Evolutionary conservation across 2,797 vertebrate genomes (phyloP), one percentile per base, ranked within the genome.

Genomic region (Sparidentex hasta): DNA sequence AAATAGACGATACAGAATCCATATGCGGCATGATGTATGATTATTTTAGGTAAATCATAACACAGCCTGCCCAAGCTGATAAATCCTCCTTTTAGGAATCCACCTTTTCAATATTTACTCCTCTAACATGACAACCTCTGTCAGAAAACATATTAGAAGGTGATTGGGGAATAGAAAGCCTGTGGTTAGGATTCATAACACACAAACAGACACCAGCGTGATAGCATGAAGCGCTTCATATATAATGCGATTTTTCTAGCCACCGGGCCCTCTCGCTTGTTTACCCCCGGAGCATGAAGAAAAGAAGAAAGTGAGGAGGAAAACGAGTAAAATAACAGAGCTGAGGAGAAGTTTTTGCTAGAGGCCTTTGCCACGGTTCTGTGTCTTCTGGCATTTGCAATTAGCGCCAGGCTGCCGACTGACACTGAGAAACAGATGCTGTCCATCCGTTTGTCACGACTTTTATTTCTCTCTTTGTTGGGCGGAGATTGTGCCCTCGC

Each of bases 311-410:
- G 59, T 7, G 51, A 43, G 61, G 27, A 48, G 58, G 8, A 21
- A 43, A 64, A 27, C 29, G 29, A 13, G 64, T 17, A 69, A 44
- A 69, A 64, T 74, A 57, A 69, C n/a, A 50, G 29, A 74, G 67
- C 62, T 27, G 61, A 52, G 65, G 74, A 84, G 80, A 90, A 87
- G 85, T 93, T 90, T 93, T 89, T 90, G 74, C 84, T 52, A 3
- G 72, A 83, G 92, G 94, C 90, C 92, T 94, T 92, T 88, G 92
- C 88, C 87, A 90, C 56, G 78, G 74, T 89, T 92, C 83, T 84
- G 78, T 93, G 72, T 92, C 89, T 92, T 86, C 83, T 93, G 89
- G 90, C 89, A 86, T 92, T 93, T 92, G 87, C 88, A 95, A 95
- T 95, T 95, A 95, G 91, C 87, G 83, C 81, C 72, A 62, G 83